A percentile compares a stretch with the other conserved stretches of the same genome.
Evolutionary conservation across 2,797 vertebrate genomes (phyloP).

Genomic region (Diglossa cyanea): DNA sequence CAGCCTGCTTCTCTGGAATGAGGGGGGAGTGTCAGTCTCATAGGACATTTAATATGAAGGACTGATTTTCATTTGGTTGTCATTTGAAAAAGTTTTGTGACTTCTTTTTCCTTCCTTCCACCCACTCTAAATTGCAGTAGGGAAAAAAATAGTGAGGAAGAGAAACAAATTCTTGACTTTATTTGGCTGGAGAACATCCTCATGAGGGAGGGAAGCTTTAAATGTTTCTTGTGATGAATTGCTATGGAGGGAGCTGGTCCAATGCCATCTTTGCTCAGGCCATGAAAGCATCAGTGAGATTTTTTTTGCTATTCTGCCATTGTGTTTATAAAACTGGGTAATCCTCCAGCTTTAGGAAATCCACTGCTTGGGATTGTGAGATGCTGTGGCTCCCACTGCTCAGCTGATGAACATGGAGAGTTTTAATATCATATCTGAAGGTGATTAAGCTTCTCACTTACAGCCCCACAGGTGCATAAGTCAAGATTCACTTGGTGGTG

Average conservation of each 20-base stretch:
- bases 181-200: slow-evolving; percentile 45
- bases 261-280: slow-evolving; percentile 32
- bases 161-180: slow-evolving; percentile 51
- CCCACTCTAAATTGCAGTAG: background rate
- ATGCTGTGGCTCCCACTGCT: background rate
- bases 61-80: background rate
- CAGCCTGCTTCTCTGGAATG: background rate
- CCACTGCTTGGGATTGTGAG: background rate
- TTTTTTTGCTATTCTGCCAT: background rate
- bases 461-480: background rate
- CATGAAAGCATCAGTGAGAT: background rate
- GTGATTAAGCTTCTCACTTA: background rate
- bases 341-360: background rate
- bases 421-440: background rate
- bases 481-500: background rate
- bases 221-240: background rate
- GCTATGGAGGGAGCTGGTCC: background rate
- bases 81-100: background rate
- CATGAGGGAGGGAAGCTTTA: background rate
- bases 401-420: background rate
- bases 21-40: background rate
- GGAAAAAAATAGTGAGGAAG: background rate
- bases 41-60: background rate
- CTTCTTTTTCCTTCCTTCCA: background rate
- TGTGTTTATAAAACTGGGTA: background rate